Percentiles rank a stretch among this genome's conserved stretches.
Evolutionary conservation across 2,888 invertebrate genomes (phyloP).

Genomic region (Ephialtes manifestator): DNA sequence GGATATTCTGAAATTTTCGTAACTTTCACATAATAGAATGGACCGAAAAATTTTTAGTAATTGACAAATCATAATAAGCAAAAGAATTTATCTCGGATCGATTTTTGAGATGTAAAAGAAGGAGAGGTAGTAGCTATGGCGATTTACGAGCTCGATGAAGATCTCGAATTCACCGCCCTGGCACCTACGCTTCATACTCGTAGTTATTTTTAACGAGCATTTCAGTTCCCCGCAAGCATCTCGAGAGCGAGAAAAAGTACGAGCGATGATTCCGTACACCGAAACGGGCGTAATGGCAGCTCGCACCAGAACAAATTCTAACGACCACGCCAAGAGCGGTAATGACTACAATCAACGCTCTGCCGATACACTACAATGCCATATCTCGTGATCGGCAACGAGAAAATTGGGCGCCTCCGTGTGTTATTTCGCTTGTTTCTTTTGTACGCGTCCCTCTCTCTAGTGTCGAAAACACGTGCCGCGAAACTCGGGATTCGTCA

Average conservation of each 20-base stretch:
- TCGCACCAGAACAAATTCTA: slow-evolving; percentile 64
- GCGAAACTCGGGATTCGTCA: slow-evolving; percentile 22
- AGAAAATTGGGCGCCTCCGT: slow-evolving; percentile 62
- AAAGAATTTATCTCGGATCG: neutral
- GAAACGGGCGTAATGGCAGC: slow-evolving; percentile 63
- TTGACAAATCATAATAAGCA: neutral
- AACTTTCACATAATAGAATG: neutral
- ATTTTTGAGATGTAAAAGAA: neutral
- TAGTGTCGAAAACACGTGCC: slow-evolving; percentile 59
- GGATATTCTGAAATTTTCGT: too few species aligned
- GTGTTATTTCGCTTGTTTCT: slow-evolving; percentile 63
- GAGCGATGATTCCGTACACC: slow-evolving; percentile 52
- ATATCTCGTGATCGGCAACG: slow-evolving; percentile 55
- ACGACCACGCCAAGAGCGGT: slow-evolving; percentile 71
- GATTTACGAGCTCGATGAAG: slow-evolving; percentile 12
- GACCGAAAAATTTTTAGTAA: neutral
- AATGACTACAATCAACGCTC: slow-evolving; percentile 84
- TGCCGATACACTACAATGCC: slow-evolving; percentile 76
- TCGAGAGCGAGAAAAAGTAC: slow-evolving; percentile 14
- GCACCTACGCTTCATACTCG: slow-evolving; percentile 38
- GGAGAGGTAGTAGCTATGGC: neutral
- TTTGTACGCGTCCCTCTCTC: slow-evolving; percentile 32
- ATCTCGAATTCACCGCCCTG: neutral
- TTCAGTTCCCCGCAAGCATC: slow-evolving; percentile 25
- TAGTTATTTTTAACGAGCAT: slow-evolving; percentile 58